Evolutionary conservation across 2,888 invertebrate genomes (phyloP).

Genomic region (Apantesis nais): DNA sequence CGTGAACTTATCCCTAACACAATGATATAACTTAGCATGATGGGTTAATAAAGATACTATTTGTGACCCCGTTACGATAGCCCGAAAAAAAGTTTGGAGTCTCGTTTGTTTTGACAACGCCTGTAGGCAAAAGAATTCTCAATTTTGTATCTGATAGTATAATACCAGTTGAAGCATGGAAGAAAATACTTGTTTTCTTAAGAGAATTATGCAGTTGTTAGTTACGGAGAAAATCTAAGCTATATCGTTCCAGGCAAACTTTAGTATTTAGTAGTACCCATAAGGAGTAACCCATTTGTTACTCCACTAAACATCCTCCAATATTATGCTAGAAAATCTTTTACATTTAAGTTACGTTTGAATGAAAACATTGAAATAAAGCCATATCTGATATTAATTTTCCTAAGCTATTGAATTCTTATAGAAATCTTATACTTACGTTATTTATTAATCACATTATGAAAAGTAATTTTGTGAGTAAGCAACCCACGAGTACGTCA

Average conservation of each 20-base stretch:
- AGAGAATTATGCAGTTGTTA: not conserved
- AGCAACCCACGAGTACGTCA: not conserved
- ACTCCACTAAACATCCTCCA: not conserved
- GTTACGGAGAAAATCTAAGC: not conserved
- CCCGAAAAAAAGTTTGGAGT: not conserved
- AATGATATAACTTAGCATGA: not conserved
- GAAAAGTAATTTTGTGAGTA: constrained; percentile 13
- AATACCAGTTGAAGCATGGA: not conserved
- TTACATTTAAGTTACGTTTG: not conserved
- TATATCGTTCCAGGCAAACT: not conserved
- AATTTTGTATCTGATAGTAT: not conserved
- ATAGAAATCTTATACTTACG: not conserved
- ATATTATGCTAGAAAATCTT: not conserved
- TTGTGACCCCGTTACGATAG: no score
- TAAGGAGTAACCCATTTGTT: no score
- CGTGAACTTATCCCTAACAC: no score
- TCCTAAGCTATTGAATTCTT: constrained; percentile 1
- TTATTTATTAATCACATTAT: constrained; percentile 13
- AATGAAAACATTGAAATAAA: not conserved
- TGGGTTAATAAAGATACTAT: no score
- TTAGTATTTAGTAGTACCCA: no score
- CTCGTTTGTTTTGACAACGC: not conserved
- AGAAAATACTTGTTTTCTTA: not conserved
- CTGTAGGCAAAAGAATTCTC: not conserved
- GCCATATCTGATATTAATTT: constrained; percentile 3